These are phyloP conservation scores for Sciaenops ocellatus DNA, from an alignment of 2,797 vertebrate genomes.

Conservation along the genomic window DNA sequence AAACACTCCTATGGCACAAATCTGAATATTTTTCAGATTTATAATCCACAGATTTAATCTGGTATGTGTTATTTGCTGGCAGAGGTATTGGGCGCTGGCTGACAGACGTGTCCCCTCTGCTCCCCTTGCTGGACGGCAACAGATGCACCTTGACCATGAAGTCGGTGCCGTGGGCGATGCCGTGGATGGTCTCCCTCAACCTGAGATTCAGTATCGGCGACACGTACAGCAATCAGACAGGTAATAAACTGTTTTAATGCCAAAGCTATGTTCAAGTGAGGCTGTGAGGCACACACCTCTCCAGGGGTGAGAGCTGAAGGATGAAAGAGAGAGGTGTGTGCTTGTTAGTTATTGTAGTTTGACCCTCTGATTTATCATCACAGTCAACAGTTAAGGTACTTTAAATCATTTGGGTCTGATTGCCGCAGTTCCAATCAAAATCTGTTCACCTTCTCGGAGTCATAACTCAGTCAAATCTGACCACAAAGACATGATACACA, in stretches of 20 bases:
- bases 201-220: slow-evolving; percentile 79
- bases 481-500: not conserved
- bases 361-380: too few species aligned
- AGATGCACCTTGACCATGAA: slow-evolving; percentile 85
- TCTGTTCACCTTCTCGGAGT: too few species aligned
- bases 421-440: too few species aligned
- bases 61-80: not conserved
- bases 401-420: too few species aligned
- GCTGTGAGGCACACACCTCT: not conserved
- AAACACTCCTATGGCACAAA: not conserved
- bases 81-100: slow-evolving; percentile 86
- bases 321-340: too few species aligned
- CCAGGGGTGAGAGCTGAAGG: too few species aligned
- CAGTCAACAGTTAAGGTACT: too few species aligned
- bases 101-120: slow-evolving; percentile 84
- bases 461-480: too few species aligned
- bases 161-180: slow-evolving; percentile 86
- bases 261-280: not conserved
- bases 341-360: too few species aligned
- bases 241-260: slow-evolving; percentile 9
- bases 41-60: not conserved
- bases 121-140: slow-evolving; percentile 80
- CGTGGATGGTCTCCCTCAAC: slow-evolving; percentile 85
- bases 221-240: slow-evolving; percentile 57
- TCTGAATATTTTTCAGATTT: not conserved